Evolutionary conservation across 2,797 vertebrate genomes (phyloP).

Genomic region (Thripadectes ignobilis): DNA sequence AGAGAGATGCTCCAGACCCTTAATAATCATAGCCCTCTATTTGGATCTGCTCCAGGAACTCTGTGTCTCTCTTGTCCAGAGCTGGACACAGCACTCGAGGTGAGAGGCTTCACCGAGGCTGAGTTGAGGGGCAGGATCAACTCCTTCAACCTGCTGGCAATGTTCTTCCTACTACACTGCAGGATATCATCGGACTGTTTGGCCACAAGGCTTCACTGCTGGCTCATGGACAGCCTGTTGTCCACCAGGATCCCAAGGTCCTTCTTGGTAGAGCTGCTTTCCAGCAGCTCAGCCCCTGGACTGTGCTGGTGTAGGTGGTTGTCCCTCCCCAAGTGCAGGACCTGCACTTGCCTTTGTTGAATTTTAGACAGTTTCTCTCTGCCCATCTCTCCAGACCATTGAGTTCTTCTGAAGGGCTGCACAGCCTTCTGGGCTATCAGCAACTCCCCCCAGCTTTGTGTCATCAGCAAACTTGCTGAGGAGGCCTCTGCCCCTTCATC

Average conservation of each 20-base stretch:
- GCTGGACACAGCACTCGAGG: too few species aligned
- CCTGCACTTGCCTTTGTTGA: not conserved
- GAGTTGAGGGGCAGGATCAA: not conserved
- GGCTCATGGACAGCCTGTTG: not conserved
- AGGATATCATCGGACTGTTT: fast-evolving
- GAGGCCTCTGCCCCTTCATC: not conserved
- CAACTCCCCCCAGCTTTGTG: not conserved
- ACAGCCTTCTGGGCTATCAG: not conserved
- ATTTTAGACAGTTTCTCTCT: not conserved
- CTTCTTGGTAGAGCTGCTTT: not conserved
- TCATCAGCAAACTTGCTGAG: not conserved
- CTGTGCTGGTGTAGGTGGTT: not conserved
- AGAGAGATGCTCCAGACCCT: not conserved
- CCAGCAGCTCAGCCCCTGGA: fast-evolving
- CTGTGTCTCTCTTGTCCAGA: not conserved
- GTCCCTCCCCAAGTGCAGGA: not conserved
- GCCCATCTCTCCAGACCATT: not conserved
- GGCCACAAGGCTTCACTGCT: not conserved
- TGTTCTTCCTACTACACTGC: not conserved
- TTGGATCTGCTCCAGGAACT: not conserved
- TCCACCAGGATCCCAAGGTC: too few species aligned
- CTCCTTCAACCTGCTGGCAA: not conserved
- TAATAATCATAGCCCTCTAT: not conserved
- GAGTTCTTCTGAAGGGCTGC: not conserved
- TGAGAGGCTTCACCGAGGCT: not conserved